Evolutionary conservation across 2,888 invertebrate species (phyloP), one percentile per base, ranked within the genome.

Genomic region (Xanthia togata): DNA sequence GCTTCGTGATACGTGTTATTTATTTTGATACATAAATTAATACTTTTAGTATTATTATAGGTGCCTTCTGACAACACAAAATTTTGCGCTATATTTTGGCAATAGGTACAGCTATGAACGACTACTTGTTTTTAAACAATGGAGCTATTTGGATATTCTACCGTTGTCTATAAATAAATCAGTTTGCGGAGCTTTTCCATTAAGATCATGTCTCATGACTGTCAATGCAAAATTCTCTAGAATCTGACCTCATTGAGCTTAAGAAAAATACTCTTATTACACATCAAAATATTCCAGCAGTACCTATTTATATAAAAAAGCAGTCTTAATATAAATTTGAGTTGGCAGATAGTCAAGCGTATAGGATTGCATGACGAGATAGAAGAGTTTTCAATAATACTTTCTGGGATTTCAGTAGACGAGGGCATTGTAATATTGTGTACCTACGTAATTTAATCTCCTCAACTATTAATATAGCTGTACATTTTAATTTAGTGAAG

Each of bases 291-390:
- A 73, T 71, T 73, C 35, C 60, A 55, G 50, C n/a, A 65, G 50
- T 53, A 53, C 62, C 44, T 57, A 53, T 68, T 38, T 57, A 38
- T 12, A 55, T 53, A 41, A 69, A 69, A 68, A 74, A 38, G 31
- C 41, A 59, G n/a, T 73, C 50, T 78, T 87, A 88, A 76, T 88
- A 84, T 77, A 88, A 81, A 78, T 73, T 60, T 71, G 71, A 81
- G 75, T 81, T 55, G 60, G 60, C 55, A 71, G 35, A 41, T 44
- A 73, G 67, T n/a, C 86, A 87, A 82, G 70, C 74, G 74, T 86
- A 84, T 88, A 75, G 75, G 76, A 76, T 87, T 81, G 71, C 87
- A 69, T 75, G 70, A 73, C 63, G 60, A 82, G 65, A 70, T 20
- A 72, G 78, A 69, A 70, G 77, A 70, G 71, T 17, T 20, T 72